These are phyloP conservation scores for Brienomyrus brachyistius DNA, from an alignment of 2,113 vertebrate genomes.

Conservation along the genomic window DNA sequence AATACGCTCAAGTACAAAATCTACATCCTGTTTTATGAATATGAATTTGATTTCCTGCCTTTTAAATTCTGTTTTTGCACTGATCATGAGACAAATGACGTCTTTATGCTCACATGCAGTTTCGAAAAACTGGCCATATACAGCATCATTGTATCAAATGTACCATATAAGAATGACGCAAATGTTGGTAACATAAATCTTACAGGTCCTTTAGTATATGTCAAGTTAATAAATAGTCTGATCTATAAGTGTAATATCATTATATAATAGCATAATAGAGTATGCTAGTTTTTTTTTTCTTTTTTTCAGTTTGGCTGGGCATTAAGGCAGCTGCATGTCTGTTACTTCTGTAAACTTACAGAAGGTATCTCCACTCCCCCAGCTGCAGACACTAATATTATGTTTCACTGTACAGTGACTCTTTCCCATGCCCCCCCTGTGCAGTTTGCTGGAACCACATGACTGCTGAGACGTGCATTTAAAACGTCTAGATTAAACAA, in stretches of 20 bases:
- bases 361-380: not conserved
- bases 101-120: not conserved
- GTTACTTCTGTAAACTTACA: not conserved
- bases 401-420: not conserved
- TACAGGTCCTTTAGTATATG: not conserved
- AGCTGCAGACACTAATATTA: not conserved
- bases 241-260: not conserved
- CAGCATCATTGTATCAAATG: not conserved
- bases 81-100: not conserved
- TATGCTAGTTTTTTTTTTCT: not conserved
- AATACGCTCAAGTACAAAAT: not conserved
- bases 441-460: not conserved
- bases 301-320: not conserved
- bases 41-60: not conserved
- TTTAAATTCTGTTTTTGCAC: not conserved
- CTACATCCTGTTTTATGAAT: not conserved
- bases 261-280: not conserved
- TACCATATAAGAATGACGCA: not conserved
- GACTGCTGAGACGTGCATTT: not conserved
- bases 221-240: not conserved
- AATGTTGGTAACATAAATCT: not conserved
- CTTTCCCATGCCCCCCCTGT: not conserved
- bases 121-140: not conserved
- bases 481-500: not conserved
- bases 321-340: not conserved